A percentile compares a stretch with the other conserved stretches of the same genome.
Evolutionary conservation across 2,797 vertebrate genomes (phyloP).

Genomic region (Tokudaia tokunoshimensis): DNA sequence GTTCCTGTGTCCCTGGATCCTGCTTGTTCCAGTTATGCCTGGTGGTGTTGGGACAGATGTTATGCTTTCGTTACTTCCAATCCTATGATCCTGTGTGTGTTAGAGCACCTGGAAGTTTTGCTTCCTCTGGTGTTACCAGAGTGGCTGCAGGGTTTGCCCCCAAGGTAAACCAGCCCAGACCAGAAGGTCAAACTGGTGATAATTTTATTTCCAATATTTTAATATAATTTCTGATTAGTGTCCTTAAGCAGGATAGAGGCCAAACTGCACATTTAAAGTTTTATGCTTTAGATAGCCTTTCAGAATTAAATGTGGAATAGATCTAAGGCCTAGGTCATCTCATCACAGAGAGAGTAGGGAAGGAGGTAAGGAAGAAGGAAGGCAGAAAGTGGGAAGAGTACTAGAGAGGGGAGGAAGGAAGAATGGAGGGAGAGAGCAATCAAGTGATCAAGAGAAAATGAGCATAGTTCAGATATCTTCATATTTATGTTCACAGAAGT

Average conservation of each 20-base stretch:
- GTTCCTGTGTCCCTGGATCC: too few relatives aligned
- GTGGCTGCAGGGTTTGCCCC: too few relatives aligned
- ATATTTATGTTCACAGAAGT: background rate
- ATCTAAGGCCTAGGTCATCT: background rate
- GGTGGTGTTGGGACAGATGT: too few relatives aligned
- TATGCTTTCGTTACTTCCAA: too few relatives aligned
- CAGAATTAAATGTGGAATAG: background rate
- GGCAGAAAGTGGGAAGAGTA: background rate
- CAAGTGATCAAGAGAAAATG: background rate
- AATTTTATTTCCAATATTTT: conserved; percentile 31
- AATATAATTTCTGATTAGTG: conserved; percentile 51
- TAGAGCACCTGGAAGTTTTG: too few relatives aligned
- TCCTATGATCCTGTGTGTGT: too few relatives aligned
- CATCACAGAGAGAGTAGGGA: background rate
- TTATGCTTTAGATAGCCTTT: conserved; percentile 28
- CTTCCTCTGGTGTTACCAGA: too few relatives aligned
- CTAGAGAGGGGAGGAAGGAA: background rate
- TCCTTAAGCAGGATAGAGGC: conserved; percentile 9
- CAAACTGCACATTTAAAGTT: background rate
- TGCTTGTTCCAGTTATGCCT: too few relatives aligned
- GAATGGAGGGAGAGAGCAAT: background rate
- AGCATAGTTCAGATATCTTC: background rate
- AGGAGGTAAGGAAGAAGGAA: background rate
- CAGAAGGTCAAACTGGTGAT: background rate
- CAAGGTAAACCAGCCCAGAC: too few relatives aligned